phyloP scores from a whole-genome alignment of 2,888 invertebrate species.

The Chorisops tibialis region DNA sequence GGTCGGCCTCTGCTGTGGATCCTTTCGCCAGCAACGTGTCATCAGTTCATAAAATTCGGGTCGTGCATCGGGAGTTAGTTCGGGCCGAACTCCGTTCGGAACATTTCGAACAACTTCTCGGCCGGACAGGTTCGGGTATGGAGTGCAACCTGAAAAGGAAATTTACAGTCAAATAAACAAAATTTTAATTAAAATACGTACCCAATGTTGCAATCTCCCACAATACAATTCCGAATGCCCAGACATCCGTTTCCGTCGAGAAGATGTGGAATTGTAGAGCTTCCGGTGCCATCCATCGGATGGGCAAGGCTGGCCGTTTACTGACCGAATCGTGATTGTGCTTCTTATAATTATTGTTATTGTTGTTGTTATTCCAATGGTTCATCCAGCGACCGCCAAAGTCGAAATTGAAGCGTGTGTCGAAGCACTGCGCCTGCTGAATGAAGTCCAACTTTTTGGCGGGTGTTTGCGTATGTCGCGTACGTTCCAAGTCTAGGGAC shows the following conservation, averaged over 20 bases:
- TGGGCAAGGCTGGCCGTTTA: constrained; percentile 49
- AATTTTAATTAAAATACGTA: constrained; percentile 41
- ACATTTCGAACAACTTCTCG: constrained; percentile 79
- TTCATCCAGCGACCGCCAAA: constrained; percentile 47
- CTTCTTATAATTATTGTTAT: constrained; percentile 32
- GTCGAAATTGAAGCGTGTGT: constrained; percentile 44
- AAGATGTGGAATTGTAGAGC: constrained; percentile 73
- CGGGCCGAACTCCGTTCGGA: constrained; percentile 72
- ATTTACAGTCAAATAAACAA: constrained; percentile 7
- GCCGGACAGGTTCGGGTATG: constrained; percentile 80
- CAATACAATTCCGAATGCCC: constrained; percentile 81
- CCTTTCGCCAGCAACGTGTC: constrained; percentile 64
- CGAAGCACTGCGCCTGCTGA: constrained; percentile 41
- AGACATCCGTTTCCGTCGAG: constrained; percentile 78
- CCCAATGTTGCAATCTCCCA: constrained; percentile 87
- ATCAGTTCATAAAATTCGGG: constrained; percentile 65
- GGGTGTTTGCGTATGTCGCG: constrained; percentile 42
- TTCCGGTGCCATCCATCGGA: constrained; percentile 81
- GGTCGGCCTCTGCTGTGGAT: constrained; percentile 68
- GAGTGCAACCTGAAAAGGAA: constrained; percentile 68
- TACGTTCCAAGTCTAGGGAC: constrained; percentile 63
- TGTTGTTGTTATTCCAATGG: constrained; percentile 42
- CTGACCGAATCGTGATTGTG: constrained; percentile 49
- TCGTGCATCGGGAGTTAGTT: constrained; percentile 75
- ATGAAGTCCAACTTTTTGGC: constrained; percentile 39